Base-by-base conservation (phyloP, 2,888 invertebrate species). In the Caenorhabditis sp. region DNA sequence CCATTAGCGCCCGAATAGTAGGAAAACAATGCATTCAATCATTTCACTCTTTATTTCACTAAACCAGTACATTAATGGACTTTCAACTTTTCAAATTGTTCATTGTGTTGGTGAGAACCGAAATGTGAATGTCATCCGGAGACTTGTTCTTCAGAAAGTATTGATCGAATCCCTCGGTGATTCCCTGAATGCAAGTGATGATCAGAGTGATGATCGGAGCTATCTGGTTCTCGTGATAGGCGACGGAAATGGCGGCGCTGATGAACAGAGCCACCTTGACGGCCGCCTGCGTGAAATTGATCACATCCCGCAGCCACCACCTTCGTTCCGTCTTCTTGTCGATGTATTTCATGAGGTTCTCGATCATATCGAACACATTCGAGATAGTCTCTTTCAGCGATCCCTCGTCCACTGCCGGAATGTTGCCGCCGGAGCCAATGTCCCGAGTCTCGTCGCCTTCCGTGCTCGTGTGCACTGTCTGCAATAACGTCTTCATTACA, bases 291-390 rank as follows among this genome's bases (percentile, higher is more conserved):
- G 76, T 68, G 56, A 84, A 82, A 35, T 81, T 81, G 45, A 84
- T 83, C 13, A 84, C 77, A 43, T 84, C 84, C 26, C 79, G 48
- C 22, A 84, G 66, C 84, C 84, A 84, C 84, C 84, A 84, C 5
- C 84, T 20, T 20, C 83, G 48, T 45, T 84, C 81, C 8, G 80
- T 81, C 56, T 84, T 84, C 46, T 80, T 77, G 59, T 84, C 84
- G 17, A 84, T 80, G 77, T 82, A 84, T 35, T 78, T 77, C 56
- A 84, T 76, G 15, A 82, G 55, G 26, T 79, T 78, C 50, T 83
- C 84, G 13, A 82, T 48, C 41, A 78, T 72, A 8, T 84, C 78
- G 26, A 74, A 71, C 39, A 77, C 78, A 35, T 82, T 61, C 9
- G 72, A 53, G 32, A 84, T 83, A 13, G 80, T 74, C 22, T 84